Evolutionary conservation across 2,113 vertebrate species (phyloP).

Genomic region (Melanerpes aurifrons): DNA sequence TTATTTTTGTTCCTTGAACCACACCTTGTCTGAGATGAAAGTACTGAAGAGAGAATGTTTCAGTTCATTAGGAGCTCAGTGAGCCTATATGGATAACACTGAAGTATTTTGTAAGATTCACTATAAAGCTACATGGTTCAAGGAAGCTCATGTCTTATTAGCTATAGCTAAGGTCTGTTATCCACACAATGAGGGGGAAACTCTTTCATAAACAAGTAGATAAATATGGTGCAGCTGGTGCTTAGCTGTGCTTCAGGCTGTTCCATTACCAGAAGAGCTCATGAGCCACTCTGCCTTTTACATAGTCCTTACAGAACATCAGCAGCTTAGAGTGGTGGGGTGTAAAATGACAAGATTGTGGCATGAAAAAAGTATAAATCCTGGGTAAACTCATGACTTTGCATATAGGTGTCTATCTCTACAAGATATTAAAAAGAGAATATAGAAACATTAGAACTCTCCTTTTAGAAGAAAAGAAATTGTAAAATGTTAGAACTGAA

Average conservation of each 20-base stretch:
- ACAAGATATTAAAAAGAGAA: neutral
- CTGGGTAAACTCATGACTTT: accelerated
- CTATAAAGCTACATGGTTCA: constrained; percentile 30
- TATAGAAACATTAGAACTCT: neutral
- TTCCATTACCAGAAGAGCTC: neutral
- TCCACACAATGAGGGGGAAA: constrained; percentile 61
- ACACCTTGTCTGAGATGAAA: neutral
- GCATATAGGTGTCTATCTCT: neutral
- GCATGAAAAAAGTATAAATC: neutral
- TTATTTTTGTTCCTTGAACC: constrained; percentile 19
- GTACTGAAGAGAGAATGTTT: constrained; percentile 14
- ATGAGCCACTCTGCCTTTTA: neutral
- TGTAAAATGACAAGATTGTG: neutral
- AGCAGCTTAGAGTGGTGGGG: neutral
- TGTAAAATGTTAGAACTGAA: neutral
- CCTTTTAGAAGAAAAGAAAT: neutral
- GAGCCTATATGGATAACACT: constrained; percentile 1
- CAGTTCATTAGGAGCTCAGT: constrained; percentile 41
- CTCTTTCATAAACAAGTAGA: constrained; percentile 57
- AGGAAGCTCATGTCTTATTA: constrained; percentile 47
- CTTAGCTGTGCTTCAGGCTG: constrained; percentile 14
- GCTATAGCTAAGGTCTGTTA: constrained; percentile 57
- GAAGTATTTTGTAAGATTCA: constrained; percentile 54
- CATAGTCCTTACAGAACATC: neutral
- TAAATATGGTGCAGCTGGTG: constrained; percentile 54